A percentile compares a stretch with the other conserved stretches of the same genome.
phyloP scores from a whole-genome alignment of 2,113 vertebrate species.

The Rissa tridactyla region DNA sequence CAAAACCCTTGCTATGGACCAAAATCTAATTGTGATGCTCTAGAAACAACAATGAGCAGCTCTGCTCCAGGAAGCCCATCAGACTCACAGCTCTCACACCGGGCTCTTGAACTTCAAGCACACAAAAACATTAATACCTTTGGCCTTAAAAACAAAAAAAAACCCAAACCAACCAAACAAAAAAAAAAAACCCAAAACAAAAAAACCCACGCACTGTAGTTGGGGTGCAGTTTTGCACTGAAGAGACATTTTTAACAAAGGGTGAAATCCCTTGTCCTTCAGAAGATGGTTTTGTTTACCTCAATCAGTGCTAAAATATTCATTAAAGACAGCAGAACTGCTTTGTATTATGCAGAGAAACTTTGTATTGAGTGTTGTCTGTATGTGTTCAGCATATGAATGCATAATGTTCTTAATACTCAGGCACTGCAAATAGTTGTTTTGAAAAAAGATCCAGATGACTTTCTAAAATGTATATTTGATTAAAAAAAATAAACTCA shows the following conservation, averaged over 20 bases:
- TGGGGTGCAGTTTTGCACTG: constrained; percentile 41
- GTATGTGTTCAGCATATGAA: constrained; percentile 61
- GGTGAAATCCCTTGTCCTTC: constrained; percentile 69
- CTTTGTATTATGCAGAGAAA: constrained; percentile 72
- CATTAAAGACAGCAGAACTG: constrained; percentile 69
- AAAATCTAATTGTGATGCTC: background rate
- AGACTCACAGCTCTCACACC: background rate
- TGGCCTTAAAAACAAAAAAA: background rate
- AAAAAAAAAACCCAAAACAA: background rate
- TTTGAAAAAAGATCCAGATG: background rate
- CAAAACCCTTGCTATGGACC: background rate
- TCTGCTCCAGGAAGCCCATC: background rate
- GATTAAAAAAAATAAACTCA: background rate
- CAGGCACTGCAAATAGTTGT: constrained; percentile 7
- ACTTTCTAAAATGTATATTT: background rate
- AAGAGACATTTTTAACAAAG: constrained; percentile 37
- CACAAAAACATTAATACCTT: background rate
- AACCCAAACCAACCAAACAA: background rate
- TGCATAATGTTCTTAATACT: constrained; percentile 44
- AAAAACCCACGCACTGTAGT: fast-evolving
- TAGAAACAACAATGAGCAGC: background rate
- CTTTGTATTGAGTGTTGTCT: constrained; percentile 52
- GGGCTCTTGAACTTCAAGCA: background rate
- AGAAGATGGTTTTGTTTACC: constrained; percentile 74
- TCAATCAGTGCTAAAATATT: constrained; percentile 80